These are phyloP conservation scores for Hermaeophaga mercurialis DNA, from an alignment of 2,888 invertebrate species.

Conservation along the genomic window DNA sequence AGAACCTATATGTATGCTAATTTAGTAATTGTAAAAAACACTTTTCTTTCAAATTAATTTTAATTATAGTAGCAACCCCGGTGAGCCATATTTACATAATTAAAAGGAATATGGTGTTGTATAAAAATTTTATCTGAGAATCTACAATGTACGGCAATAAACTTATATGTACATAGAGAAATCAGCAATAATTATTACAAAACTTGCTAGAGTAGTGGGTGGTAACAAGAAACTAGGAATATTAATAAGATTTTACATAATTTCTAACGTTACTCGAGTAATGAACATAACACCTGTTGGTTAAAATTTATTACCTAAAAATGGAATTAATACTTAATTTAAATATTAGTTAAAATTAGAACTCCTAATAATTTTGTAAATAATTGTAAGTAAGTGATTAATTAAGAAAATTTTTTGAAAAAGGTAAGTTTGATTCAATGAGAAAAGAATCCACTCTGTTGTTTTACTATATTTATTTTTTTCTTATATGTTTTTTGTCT, in stretches of 20 bases:
- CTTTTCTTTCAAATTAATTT: conserved; percentile 12
- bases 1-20: conserved; percentile 18
- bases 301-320: conserved; percentile 1
- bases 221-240: conserved; percentile 13
- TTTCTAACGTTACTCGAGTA: conserved; percentile 10
- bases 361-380: too few relatives aligned
- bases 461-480: too few relatives aligned
- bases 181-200: conserved; percentile 14
- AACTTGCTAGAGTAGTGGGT: conserved; percentile 5
- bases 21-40: conserved; percentile 19
- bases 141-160: conserved; percentile 22
- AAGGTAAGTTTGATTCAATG: too few relatives aligned
- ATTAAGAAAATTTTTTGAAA: too few relatives aligned
- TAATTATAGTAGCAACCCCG: conserved; percentile 18
- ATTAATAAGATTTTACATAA: conserved; percentile 4
- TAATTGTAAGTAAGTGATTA: too few relatives aligned
- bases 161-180: conserved; percentile 13
- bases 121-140: conserved; percentile 17
- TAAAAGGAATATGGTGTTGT: conserved; percentile 18
- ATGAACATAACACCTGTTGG: conserved; percentile 3
- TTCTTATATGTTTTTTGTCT: too few relatives aligned
- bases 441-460: too few relatives aligned
- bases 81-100: conserved; percentile 11
- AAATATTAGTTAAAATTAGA: too few relatives aligned
- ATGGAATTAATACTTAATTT: too few relatives aligned